Percentiles rank a stretch among this genome's conserved stretches.
Evolutionary conservation across 2,797 vertebrate species (phyloP).

Genomic region (Eurystomus glaucurus): DNA sequence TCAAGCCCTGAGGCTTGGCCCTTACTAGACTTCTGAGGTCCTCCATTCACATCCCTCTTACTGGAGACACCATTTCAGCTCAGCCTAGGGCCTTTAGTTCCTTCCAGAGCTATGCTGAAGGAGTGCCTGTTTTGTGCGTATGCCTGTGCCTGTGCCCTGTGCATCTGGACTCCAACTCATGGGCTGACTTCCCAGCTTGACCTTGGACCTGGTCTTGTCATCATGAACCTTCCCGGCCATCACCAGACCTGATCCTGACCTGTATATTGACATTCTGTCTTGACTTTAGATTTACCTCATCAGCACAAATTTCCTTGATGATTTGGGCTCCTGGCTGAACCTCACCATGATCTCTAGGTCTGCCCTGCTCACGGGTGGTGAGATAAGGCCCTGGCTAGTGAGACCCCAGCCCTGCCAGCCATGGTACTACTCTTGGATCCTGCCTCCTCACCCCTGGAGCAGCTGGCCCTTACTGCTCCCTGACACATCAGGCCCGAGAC

Average conservation of each 20-base stretch:
- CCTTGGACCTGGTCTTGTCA: neutral
- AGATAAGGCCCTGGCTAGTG: neutral
- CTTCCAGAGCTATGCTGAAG: neutral
- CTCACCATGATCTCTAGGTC: neutral
- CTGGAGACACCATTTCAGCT: neutral
- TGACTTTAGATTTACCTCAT: neutral
- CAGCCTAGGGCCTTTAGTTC: neutral
- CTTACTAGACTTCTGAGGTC: neutral
- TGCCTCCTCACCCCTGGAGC: neutral
- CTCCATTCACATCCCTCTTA: neutral
- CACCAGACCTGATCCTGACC: neutral
- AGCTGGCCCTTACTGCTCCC: neutral
- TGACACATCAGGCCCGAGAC: neutral
- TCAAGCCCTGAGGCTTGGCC: neutral
- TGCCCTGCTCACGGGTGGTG: neutral
- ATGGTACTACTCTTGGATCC: accelerated
- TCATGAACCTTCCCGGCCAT: neutral
- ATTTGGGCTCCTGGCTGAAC: neutral
- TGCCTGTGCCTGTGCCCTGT: neutral
- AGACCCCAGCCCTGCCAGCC: neutral
- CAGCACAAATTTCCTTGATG: neutral
- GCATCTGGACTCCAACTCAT: neutral
- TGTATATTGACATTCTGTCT: neutral
- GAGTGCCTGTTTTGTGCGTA: neutral
- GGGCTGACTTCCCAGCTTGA: neutral